Conservation (phyloP, 2,113 vertebrate species). For the Oriolus oriolus region DNA sequence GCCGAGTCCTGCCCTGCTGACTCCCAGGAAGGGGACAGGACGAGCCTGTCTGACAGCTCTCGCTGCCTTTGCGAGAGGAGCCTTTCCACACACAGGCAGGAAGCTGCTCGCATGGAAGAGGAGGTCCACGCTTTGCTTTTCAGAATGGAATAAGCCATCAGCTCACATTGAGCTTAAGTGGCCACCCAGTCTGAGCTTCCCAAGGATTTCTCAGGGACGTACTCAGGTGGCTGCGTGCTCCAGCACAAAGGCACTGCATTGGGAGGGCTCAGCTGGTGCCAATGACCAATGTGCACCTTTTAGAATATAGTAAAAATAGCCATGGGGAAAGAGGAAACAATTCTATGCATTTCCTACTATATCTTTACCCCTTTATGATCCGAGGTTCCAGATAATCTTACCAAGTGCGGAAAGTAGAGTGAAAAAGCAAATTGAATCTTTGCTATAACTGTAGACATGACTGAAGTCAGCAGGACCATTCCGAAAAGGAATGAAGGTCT, state of each 20-base stretch:
- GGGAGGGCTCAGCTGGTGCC: background rate
- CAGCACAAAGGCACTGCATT: rapidly evolving
- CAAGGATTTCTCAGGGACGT: background rate
- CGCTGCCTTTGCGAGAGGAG: background rate
- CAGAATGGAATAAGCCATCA: background rate
- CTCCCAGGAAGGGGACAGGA: background rate
- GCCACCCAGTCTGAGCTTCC: background rate
- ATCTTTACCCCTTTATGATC: background rate
- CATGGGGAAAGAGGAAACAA: rapidly evolving
- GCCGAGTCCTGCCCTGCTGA: background rate
- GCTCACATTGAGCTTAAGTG: rapidly evolving
- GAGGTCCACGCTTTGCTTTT: background rate
- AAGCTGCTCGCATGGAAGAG: rapidly evolving
- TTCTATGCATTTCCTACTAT: background rate
- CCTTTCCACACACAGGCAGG: rapidly evolving
- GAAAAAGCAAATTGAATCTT: background rate
- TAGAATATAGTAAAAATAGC: background rate
- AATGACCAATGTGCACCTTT: rapidly evolving
- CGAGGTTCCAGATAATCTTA: background rate
- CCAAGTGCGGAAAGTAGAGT: background rate
- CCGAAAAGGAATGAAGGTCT: background rate
- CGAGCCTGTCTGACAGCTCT: rapidly evolving
- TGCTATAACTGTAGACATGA: background rate
- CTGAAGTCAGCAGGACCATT: background rate
- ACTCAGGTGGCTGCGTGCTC: background rate